Evolutionary conservation across 2,888 invertebrate genomes (phyloP).

Genomic region (Tholera decimalis): DNA sequence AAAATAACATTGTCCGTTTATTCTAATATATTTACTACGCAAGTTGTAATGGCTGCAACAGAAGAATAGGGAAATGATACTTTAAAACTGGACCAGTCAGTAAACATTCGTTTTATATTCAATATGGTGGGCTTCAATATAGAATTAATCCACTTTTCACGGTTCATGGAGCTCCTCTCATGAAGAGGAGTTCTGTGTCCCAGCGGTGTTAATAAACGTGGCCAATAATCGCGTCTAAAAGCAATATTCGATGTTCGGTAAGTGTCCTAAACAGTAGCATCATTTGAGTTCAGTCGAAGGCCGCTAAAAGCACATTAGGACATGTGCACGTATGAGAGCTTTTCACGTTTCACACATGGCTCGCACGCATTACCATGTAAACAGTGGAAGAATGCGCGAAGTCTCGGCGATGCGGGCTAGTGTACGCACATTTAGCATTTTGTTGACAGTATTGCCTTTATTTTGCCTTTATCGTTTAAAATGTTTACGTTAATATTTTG

Average conservation of each 20-base stretch:
- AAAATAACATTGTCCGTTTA: conserved; percentile 46
- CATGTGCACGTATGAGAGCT: conserved; percentile 34
- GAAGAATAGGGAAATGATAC: neutral
- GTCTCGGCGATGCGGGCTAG: conserved; percentile 30
- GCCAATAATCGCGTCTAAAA: neutral
- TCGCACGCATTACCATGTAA: conserved; percentile 41
- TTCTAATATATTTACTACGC: conserved; percentile 17
- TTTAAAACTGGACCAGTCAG: neutral
- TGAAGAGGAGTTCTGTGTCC: too few relatives aligned
- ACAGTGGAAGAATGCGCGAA: conserved; percentile 45
- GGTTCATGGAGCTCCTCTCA: too few relatives aligned
- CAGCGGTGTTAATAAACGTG: too few relatives aligned
- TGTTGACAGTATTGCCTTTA: neutral
- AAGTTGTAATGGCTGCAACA: neutral
- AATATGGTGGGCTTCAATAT: neutral
- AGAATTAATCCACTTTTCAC: neutral
- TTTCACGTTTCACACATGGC: conserved; percentile 41
- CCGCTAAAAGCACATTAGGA: conserved; percentile 36
- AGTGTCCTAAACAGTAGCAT: conserved; percentile 11
- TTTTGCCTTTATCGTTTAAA: neutral
- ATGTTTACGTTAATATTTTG: neutral
- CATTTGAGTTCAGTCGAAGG: conserved; percentile 24
- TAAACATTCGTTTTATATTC: too few relatives aligned
- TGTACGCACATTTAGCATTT: conserved; percentile 16
- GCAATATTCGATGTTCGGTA: neutral